Evolutionary conservation across 1,140 invertebrate species (phyloP), one percentile per base, ranked within the genome.

Genomic region (Anoplolepis gracilipes): DNA sequence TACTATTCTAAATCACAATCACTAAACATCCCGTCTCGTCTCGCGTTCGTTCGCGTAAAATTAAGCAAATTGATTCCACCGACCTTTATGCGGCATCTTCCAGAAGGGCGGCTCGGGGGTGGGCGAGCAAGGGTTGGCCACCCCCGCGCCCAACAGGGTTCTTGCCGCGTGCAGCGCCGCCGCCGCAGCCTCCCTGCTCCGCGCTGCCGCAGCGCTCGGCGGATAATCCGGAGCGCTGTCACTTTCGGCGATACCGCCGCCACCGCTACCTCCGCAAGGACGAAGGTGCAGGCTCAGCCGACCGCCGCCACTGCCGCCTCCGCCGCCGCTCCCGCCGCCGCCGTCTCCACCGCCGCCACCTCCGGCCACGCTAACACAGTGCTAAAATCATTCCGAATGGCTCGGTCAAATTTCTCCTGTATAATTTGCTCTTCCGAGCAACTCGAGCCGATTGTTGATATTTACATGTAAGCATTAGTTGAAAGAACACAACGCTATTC

Each of bases 11-110:
- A 57, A 49, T 49, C 46, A 59, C 25, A 72, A 82, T 73, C 28
- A 13, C 53, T 36, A 72, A 81, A 59, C 65, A 81, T 36, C 25
- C 10, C 16, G 76, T 53, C 49, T 36, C 33, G 10, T 55, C 42
- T 53, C 64, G 62, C 62, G 6, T 16, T 39, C 8, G 22, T 25
- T 13, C 46, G 33, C 11, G 49, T 7, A 73, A 49, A 73, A 88
- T n/a, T 49, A 64, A 81, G 33, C 73, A 64, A 57, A 72, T 46
- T 30, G 39, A 62, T 70, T 76, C 4, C 39, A 94, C 94, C 92
- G 62, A 96, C 96, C 95, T 96, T 96, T 96, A 89, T 96, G 96
- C 73, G 96, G 96, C 96, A 96, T 96, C 92, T 95, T 96, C 96
- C 95, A 96, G 91, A 95, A 96, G 89, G 95, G 93, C 90, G 95